Percentiles rank a stretch among this genome's conserved stretches.
These are phyloP conservation scores for Osmerus eperlanus DNA, from an alignment of 2,113 vertebrate species.

Conservation along the genomic window DNA sequence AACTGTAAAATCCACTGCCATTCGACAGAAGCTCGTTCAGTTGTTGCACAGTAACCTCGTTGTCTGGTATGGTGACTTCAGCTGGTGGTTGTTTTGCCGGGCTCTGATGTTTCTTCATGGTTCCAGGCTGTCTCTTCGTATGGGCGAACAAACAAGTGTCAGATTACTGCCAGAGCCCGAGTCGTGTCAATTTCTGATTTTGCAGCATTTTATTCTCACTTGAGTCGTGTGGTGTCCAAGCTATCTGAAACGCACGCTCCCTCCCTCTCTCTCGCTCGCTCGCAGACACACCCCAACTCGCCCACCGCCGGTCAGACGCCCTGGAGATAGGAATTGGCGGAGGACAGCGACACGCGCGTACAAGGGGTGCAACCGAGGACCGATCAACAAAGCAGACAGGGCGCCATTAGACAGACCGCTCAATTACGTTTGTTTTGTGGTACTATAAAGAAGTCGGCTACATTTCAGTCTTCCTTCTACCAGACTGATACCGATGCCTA, in stretches of 20 bases:
- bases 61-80: conserved; percentile 71
- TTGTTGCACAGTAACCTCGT: conserved; percentile 82
- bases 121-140: conserved; percentile 26
- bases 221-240: conserved; percentile 39
- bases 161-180: conserved; percentile 20
- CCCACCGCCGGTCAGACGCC: conserved; percentile 44
- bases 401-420: conserved; percentile 37
- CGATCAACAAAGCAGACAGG: conserved; percentile 25
- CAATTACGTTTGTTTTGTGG: conserved; percentile 8
- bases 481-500: too few species aligned
- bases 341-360: conserved; percentile 33
- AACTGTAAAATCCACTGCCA: conserved; percentile 88
- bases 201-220: conserved; percentile 56
- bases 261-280: conserved; percentile 21
- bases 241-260: conserved; percentile 30
- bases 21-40: conserved; percentile 90
- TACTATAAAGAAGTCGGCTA: too few species aligned
- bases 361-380: conserved; percentile 22
- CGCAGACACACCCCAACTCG: conserved; percentile 64
- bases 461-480: too few species aligned
- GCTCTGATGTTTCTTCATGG: conserved; percentile 77
- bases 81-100: conserved; percentile 61
- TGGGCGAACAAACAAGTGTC: conserved; percentile 33
- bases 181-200: conserved; percentile 19
- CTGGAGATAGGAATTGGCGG: conserved; percentile 40